Conservation (phyloP, 1,140 invertebrate species). For the Vanessa tameamea region DNA sequence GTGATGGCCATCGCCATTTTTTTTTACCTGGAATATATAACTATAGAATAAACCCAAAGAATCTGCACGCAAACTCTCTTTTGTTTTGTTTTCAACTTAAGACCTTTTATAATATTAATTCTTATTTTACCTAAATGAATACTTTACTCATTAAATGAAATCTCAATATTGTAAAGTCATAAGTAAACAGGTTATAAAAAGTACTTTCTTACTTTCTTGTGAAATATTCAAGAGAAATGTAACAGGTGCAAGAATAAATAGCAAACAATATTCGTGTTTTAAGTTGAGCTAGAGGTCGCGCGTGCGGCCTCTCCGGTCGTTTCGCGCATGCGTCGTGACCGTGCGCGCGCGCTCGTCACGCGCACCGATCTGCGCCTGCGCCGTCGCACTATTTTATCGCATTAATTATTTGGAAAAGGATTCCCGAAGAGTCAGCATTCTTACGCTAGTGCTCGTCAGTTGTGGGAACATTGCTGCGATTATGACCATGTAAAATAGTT, state of each 20-base stretch:
- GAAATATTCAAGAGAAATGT: slow-evolving; percentile 47
- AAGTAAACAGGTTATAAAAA: not conserved
- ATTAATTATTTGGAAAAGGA: slow-evolving; percentile 79
- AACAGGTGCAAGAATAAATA: slow-evolving; percentile 34
- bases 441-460: slow-evolving; percentile 51
- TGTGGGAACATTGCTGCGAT: slow-evolving; percentile 58
- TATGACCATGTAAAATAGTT: slow-evolving; percentile 8
- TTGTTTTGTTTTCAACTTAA: too few relatives aligned
- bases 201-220: slow-evolving; percentile 3
- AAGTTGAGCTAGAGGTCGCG: slow-evolving; percentile 57
- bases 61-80: too few relatives aligned
- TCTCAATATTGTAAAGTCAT: not conserved
- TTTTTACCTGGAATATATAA: too few relatives aligned
- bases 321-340: slow-evolving; percentile 75
- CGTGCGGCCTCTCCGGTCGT: slow-evolving; percentile 66
- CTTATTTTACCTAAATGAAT: too few relatives aligned
- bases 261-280: slow-evolving; percentile 26
- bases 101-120: too few relatives aligned
- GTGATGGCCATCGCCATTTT: too few relatives aligned
- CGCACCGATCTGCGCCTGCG: slow-evolving; percentile 53
- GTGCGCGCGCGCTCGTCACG: slow-evolving; percentile 73
- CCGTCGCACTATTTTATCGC: slow-evolving; percentile 76
- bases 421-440: slow-evolving; percentile 67
- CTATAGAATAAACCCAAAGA: too few relatives aligned
- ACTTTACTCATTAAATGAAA: not conserved